These are phyloP conservation scores for Pangasius krempfi DNA, from an alignment of 2,797 vertebrate species.

Conservation along the genomic window DNA sequence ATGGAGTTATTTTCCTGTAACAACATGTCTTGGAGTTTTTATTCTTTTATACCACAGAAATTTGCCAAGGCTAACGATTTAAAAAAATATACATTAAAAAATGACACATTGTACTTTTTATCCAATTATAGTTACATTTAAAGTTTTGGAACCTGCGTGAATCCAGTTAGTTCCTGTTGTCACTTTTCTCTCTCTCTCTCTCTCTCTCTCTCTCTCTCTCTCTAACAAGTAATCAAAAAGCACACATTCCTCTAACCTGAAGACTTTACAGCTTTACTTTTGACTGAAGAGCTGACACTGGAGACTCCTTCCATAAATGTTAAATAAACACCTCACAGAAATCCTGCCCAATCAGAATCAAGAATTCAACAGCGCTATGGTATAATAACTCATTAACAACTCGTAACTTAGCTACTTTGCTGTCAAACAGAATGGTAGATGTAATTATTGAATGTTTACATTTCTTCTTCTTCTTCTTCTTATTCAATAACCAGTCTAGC, in stretches of 20 bases:
- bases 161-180: background rate
- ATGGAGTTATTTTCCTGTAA: background rate
- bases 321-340: background rate
- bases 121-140: background rate
- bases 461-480: background rate
- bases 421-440: background rate
- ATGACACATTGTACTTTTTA: background rate
- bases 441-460: background rate
- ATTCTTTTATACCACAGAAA: background rate
- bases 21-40: background rate
- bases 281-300: background rate
- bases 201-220: background rate
- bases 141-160: background rate
- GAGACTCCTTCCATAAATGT: background rate
- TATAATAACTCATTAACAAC: background rate
- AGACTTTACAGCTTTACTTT: background rate
- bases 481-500: background rate
- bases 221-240: background rate
- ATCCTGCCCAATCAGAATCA: constrained; percentile 3
- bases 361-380: background rate
- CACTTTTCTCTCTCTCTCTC: background rate
- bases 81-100: background rate
- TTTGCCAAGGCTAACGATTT: background rate
- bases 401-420: background rate
- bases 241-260: background rate